Base-by-base conservation (phyloP, 2,888 invertebrate genomes). In the Nowickia ferox region DNA sequence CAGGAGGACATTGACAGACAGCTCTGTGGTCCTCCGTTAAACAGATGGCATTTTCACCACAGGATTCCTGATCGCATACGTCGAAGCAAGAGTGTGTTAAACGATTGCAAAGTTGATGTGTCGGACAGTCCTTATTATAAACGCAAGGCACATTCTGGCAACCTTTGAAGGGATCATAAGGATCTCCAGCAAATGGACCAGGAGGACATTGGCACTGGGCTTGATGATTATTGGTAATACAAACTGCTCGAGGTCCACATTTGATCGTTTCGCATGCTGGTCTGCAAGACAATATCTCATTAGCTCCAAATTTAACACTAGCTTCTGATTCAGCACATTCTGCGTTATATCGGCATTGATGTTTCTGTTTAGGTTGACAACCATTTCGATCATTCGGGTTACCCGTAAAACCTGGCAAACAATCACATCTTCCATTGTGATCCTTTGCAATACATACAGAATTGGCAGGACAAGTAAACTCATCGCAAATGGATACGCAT, bases 311-410 rank as follows among this genome's bases (percentile, higher is more conserved):
- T 88, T 94, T 94, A 89, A 95, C 94, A 91, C 98, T 98, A 17
- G 95, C 94, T 90, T 97, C 96, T 87, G 95, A 96, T 93, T 97
- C 97, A 44, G 96, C 93, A 89, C 98, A 98, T 91, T 97, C 96
- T 46, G 95, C 96, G 92, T 97, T 96, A 57, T 95, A 95, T 15
- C 94, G 93, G 89, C 98, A 98, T 91, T 96, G 95, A 89, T 97
- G 96, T 91, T 95, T 96, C 17, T 95, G 94, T 1, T 96, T 92
- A 15, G 95, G 94, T 88, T 95, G 94, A 90, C 98, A 98, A n/a
- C 98, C 98, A 87, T 96, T 96, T 38, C 98, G 95, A 90, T 97
- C 97, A 89, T 97, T 97, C 19, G 98, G 97, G 93, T 98, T 98
- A 51, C 98, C 98, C 13, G 95, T 95, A 92, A 95, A 98, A 5